These are phyloP conservation scores for Peromyscus aztecus DNA, from an alignment of 2,797 vertebrate genomes.

Conservation along the genomic window DNA sequence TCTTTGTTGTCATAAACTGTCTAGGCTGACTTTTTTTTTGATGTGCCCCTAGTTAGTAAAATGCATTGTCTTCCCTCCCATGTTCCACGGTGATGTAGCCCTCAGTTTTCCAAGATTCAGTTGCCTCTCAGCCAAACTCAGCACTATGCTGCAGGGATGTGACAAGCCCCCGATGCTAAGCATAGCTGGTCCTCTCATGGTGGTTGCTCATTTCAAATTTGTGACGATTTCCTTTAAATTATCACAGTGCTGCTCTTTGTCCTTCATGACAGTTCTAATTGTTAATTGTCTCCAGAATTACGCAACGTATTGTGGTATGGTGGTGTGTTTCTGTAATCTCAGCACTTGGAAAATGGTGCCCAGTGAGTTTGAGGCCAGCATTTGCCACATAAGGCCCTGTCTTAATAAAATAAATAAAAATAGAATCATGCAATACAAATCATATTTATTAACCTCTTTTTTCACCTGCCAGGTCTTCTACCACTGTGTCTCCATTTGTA, in stretches of 20 bases:
- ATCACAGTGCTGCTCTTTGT: background rate
- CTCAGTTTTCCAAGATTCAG: background rate
- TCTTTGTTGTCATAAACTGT: background rate
- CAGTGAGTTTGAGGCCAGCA: background rate
- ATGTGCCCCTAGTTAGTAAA: background rate
- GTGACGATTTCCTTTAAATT: background rate
- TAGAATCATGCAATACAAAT: background rate
- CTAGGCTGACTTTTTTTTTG: background rate
- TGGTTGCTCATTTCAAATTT: background rate
- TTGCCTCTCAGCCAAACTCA: background rate
- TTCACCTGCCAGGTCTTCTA: background rate
- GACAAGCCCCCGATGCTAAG: rapidly evolving
- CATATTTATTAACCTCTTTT: background rate
- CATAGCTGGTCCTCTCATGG: background rate
- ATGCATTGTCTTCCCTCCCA: background rate
- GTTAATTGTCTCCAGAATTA: background rate
- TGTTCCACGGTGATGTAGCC: background rate
- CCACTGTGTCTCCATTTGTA: background rate
- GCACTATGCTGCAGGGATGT: rapidly evolving
- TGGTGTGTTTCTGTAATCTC: background rate
- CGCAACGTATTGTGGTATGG: background rate
- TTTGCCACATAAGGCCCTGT: background rate
- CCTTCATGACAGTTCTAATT: background rate
- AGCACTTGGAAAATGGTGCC: background rate
- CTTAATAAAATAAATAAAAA: background rate